Evolutionary conservation across 2,797 vertebrate species (phyloP), one percentile per base, ranked within the genome.

Genomic region (Chelmon rostratus): DNA sequence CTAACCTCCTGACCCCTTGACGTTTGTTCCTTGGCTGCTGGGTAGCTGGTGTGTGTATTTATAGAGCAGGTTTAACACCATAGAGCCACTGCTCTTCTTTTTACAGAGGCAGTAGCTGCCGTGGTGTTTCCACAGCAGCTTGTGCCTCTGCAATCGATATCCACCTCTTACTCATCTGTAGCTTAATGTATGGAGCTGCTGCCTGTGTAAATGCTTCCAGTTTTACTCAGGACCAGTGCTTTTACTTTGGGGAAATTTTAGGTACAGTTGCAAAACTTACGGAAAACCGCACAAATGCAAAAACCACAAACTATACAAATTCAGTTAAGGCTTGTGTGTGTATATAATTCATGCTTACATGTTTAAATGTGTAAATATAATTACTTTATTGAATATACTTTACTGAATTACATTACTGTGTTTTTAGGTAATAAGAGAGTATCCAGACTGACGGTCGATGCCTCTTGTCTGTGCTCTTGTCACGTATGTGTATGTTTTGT

Each of bases 141-240:
- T 10, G 67, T 4, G 47, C 73, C 83, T 85, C 73, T 86, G 77
- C 84, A 76, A 81, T 91, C 85, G 6, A 83, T 87, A 90, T 67
- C 61, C 68, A 71, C 77, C 78, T 82, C 80, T 79, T 72, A 76
- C 65, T 80, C 57, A 75, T 75, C 75, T 76, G 53, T 4, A 23
- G 21, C 42, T 68, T 42, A 79, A 82, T 47, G 50, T 83, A 76
- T 75, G 37, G 78, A 68, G 56, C 68, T 61, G 38, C 44, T 59
- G 62, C 53, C 77, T 56, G 59, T 62, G n/a, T 78, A 64, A 65
- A 76, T 35, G 44, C 62, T 67, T 42, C 54, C 59, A 65, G n/a
- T 33, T 74, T 65, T 49, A 44, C 50, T 53, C 15, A 2, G 23
- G 4, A 31, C 6, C 31, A 16, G 10, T 68, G 6, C 46, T 63